Evolutionary conservation across 2,888 invertebrate genomes (phyloP).

Genomic region (Choristoneura rosaceana): DNA sequence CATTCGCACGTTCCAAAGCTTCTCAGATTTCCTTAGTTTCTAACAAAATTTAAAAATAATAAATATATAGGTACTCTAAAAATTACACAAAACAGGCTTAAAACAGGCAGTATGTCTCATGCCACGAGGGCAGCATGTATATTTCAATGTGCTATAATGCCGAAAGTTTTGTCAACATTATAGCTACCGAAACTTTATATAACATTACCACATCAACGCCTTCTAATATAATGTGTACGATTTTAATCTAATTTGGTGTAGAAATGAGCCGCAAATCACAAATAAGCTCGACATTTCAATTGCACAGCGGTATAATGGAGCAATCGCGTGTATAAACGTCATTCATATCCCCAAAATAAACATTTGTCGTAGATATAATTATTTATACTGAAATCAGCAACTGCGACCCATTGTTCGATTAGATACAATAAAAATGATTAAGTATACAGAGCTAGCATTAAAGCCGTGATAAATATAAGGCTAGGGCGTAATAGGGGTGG

Average conservation of each 20-base stretch:
- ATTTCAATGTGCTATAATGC: too few species aligned
- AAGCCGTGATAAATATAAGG: slow-evolving; percentile 17
- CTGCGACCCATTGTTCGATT: slow-evolving; percentile 46
- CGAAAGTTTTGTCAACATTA: neutral
- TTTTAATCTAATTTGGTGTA: slow-evolving; percentile 42
- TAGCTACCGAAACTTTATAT: neutral
- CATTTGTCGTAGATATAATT: slow-evolving; percentile 43
- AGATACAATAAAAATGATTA: slow-evolving; percentile 41
- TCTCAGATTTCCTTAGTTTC: too few species aligned
- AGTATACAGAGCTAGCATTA: slow-evolving; percentile 14
- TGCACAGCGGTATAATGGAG: slow-evolving; percentile 43
- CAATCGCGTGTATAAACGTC: slow-evolving; percentile 45
- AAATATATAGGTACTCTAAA: too few species aligned
- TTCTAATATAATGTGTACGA: slow-evolving; percentile 19
- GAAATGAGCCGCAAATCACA: slow-evolving; percentile 41
- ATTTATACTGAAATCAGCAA: slow-evolving; percentile 45
- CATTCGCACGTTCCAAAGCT: too few species aligned
- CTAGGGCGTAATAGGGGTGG: slow-evolving; percentile 4
- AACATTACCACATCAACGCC: slow-evolving; percentile 15
- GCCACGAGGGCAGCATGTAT: too few species aligned
- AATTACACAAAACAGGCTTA: too few species aligned
- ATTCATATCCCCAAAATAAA: slow-evolving; percentile 41
- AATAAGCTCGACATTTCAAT: slow-evolving; percentile 48
- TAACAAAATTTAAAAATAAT: too few species aligned
- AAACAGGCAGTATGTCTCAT: too few species aligned